Evolutionary conservation across 2,797 vertebrate species (phyloP).

Genomic region (Australoheros facetus): DNA sequence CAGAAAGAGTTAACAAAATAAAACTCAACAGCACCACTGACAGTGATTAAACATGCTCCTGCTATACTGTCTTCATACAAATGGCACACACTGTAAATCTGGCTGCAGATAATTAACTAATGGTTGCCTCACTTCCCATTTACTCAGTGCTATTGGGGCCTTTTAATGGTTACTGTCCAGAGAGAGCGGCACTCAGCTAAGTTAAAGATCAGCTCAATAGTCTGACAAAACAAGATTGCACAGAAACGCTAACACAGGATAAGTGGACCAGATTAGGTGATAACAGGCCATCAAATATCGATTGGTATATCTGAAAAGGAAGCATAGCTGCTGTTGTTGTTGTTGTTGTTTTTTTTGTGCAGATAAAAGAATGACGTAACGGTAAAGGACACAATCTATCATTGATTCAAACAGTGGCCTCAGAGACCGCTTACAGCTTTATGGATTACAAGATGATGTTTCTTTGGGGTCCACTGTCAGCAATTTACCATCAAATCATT

Average conservation of each 20-base stretch:
- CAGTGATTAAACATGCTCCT: conserved; percentile 7
- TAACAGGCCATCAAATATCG: background rate
- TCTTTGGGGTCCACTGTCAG: background rate
- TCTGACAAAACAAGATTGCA: conserved; percentile 25
- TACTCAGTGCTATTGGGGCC: background rate
- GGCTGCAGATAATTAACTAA: conserved; percentile 64
- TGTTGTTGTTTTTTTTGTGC: background rate
- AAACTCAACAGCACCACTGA: background rate
- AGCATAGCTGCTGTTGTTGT: background rate
- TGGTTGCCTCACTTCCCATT: conserved; percentile 12
- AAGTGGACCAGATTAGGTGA: background rate
- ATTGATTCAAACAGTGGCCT: background rate
- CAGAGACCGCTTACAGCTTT: background rate
- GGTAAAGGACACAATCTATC: background rate
- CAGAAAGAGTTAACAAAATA: background rate
- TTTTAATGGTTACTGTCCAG: conserved; percentile 25
- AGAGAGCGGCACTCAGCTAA: conserved; percentile 31
- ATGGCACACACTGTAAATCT: conserved; percentile 17
- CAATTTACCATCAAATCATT: background rate
- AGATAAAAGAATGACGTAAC: background rate
- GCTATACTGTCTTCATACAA: background rate
- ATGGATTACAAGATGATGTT: background rate
- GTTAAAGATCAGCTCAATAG: conserved; percentile 42
- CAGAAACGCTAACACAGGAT: background rate
- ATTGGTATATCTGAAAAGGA: background rate